These are phyloP conservation scores for Mastigias papua DNA, from an alignment of 30 jellyfish, hydroid and myxozoan species.

Conservation along the genomic window DNA sequence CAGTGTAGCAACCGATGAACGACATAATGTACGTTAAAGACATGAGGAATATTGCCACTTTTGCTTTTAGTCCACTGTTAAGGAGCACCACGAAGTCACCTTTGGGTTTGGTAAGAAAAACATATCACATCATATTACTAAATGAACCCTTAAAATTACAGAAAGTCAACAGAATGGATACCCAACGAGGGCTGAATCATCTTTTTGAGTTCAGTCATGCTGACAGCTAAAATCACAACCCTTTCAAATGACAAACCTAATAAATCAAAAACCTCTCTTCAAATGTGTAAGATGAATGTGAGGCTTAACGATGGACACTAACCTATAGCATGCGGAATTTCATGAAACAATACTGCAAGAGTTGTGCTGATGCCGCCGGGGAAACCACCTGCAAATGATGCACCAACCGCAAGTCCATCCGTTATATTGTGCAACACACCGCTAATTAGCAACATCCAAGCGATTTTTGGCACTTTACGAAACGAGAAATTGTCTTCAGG, in stretches of 20 bases:
- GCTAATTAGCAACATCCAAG: slow-evolving; percentile 80
- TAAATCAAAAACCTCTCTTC: not conserved
- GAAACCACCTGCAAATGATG: slow-evolving; percentile 87
- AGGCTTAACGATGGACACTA: not conserved
- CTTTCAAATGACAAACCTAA: not conserved
- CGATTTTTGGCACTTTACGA: slow-evolving; percentile 75
- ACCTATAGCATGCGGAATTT: slow-evolving; percentile 95
- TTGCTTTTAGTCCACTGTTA: slow-evolving; percentile 68
- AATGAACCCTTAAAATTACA: too few species aligned
- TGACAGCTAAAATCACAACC: too few species aligned
- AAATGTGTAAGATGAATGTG: not conserved
- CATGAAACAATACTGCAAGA: slow-evolving; percentile 87
- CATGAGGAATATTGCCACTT: slow-evolving; percentile 54
- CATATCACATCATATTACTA: too few species aligned
- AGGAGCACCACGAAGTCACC: slow-evolving; percentile 86
- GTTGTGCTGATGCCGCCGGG: slow-evolving; percentile 94
- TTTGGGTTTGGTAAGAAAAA: not conserved
- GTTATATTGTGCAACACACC: slow-evolving; percentile 82
- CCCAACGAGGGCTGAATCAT: too few species aligned
- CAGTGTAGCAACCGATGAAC: slow-evolving; percentile 76
- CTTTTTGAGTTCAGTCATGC: too few species aligned
- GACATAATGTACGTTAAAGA: slow-evolving; percentile 79
- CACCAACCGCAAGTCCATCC: slow-evolving; percentile 96
- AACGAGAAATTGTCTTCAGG: not conserved
- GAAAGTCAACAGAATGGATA: too few species aligned